Conservation (phyloP, 2,797 vertebrate genomes). For the Vespertilio murinus region DNA sequence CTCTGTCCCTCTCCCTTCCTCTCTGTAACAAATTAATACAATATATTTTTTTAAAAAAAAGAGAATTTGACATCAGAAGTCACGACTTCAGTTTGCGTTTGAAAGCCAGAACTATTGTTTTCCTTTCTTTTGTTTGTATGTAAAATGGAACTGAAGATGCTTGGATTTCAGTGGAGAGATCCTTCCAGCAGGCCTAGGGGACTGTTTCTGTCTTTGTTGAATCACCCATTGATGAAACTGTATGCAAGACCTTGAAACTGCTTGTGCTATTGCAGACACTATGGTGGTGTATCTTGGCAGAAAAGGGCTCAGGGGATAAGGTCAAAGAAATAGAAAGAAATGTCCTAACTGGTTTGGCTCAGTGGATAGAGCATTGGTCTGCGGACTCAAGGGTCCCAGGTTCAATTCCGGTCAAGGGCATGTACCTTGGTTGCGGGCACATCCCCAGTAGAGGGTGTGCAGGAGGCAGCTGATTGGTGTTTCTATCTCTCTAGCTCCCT, state of each 20-base stretch:
- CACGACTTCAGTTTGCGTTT: conserved; percentile 32
- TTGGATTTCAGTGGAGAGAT: background rate
- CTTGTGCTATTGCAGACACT: background rate
- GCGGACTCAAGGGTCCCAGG: no score
- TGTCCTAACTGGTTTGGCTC: no score
- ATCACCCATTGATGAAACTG: conserved; percentile 44
- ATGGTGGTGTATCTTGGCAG: background rate
- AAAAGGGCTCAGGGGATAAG: conserved; percentile 34
- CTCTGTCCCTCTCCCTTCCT: no score
- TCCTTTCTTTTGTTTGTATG: background rate
- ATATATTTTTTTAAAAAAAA: background rate
- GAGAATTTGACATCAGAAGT: conserved; percentile 7
- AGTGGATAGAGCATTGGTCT: no score
- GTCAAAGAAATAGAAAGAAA: background rate
- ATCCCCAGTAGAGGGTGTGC: no score
- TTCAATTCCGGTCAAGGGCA: no score
- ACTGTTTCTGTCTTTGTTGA: conserved; percentile 42
- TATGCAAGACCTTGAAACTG: conserved; percentile 8
- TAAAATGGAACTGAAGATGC: background rate
- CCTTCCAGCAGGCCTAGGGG: background rate
- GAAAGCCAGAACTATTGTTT: background rate
- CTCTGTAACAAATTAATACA: no score
- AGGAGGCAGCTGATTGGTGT: no score
- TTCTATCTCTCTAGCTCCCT: no score
- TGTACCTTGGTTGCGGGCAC: no score